Evolutionary conservation across 1,140 invertebrate genomes (phyloP).

Genomic region (Drosophila sechellia): DNA sequence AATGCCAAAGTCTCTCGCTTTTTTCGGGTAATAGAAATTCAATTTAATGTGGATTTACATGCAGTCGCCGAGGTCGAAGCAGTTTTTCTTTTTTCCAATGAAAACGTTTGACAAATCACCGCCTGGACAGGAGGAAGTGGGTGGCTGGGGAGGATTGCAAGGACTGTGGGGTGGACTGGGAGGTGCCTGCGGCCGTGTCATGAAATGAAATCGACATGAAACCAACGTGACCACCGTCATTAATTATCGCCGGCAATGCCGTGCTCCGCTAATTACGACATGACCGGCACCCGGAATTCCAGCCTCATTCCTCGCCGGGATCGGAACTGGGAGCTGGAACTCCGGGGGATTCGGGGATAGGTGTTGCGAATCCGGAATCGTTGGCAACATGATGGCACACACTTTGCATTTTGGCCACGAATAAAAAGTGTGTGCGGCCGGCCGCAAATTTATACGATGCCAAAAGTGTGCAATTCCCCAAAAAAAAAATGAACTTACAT

Average conservation of each 20-base stretch:
- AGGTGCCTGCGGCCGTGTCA: conserved; percentile 65
- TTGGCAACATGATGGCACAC: conserved; percentile 69
- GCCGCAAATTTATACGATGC: conserved; percentile 62
- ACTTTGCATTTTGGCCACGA: conserved; percentile 71
- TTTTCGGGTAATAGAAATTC: conserved; percentile 60
- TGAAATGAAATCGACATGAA: conserved; percentile 83
- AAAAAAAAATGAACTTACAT: conserved; percentile 8
- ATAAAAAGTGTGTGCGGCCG: conserved; percentile 66
- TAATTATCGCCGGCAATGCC: conserved; percentile 78
- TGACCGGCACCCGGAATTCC: conserved; percentile 44
- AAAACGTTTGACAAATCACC: conserved; percentile 77
- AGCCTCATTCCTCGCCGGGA: conserved; percentile 11
- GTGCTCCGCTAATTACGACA: conserved; percentile 76
- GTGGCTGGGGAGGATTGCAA: background rate
- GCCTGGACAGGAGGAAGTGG: conserved; percentile 12
- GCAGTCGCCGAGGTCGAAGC: conserved; percentile 53
- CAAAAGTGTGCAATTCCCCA: conserved; percentile 3
- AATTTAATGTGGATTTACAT: conserved; percentile 81
- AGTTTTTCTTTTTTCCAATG: conserved; percentile 63
- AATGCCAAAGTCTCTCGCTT: conserved; percentile 22
- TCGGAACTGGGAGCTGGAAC: background rate
- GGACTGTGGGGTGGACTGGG: background rate
- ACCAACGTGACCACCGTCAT: conserved; percentile 83
- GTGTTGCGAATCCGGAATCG: conserved; percentile 7
- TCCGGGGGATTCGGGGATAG: background rate